Evolutionary conservation across 1,140 invertebrate genomes (phyloP), one percentile per base, ranked within the genome.

Genomic region (Leguminivora glycinivorella): DNA sequence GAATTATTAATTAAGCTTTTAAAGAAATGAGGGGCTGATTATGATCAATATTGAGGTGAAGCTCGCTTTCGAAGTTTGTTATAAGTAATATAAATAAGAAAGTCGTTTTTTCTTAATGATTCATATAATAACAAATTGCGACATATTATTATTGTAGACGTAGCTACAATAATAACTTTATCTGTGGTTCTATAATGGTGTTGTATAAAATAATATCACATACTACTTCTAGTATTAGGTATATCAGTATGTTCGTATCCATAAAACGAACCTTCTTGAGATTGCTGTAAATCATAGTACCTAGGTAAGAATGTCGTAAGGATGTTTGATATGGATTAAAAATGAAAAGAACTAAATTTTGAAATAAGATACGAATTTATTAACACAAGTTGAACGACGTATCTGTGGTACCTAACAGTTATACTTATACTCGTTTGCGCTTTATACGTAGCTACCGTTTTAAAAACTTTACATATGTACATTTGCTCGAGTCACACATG

Each of bases 401-500:
- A 52, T 7, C 19, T 47, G 43, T 47, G 10, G n/a, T n/a, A n/a
- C n/a, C n/a, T n/a, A n/a, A n/a, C n/a, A n/a, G n/a, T n/a, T n/a
- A n/a, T n/a, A n/a, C n/a, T n/a, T n/a, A n/a, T n/a, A n/a, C n/a
- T n/a, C n/a, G n/a, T n/a, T n/a, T n/a, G n/a, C n/a, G n/a, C n/a
- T 29, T 3, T 29, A 29, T 29, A 29, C 5, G 26, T 29, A 29
- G 2, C 26, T 29, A 29, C 26, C 14, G 7, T 2, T 1, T 2
- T 14, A 63, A 63, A 31, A 63, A 63, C 22, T 63, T 63, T 29
- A 2, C 58, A 63, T 63, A 63, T 19, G 26, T 63, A n/a, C n/a
- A n/a, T n/a, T n/a, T 17, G 7, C n/a, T 63, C n/a, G 26, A 29
- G 67, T 76, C 80, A 77, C 84, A 84, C 78, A 84, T 83, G 85